Conservation (phyloP, 2,113 vertebrate genomes). For the Aix galericulata region DNA sequence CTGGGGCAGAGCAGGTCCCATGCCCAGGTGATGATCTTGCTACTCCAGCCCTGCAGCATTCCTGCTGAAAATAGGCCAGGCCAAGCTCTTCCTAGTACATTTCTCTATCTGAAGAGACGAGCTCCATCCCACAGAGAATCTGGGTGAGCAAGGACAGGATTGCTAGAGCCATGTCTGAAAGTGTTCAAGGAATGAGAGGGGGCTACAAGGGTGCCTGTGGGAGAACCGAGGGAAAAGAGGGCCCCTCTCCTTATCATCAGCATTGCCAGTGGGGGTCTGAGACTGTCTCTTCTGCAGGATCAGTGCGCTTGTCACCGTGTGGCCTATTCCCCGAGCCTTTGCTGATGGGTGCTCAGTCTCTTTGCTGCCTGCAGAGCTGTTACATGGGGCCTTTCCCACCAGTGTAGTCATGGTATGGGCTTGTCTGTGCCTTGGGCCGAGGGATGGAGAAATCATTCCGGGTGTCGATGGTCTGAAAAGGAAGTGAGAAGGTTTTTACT, state of each 20-base stretch:
- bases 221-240: not conserved
- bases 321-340: not conserved
- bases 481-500: not conserved
- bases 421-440: slow-evolving; percentile 53
- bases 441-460: slow-evolving; percentile 72
- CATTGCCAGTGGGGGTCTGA: not conserved
- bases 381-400: slow-evolving; percentile 61
- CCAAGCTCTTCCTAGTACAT: not conserved
- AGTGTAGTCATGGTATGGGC: slow-evolving; percentile 65
- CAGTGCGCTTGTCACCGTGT: not conserved
- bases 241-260: not conserved
- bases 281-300: not conserved
- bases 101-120: not conserved
- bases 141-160: not conserved
- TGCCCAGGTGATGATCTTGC: not conserved
- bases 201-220: not conserved
- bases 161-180: not conserved
- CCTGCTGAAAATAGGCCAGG: slow-evolving; percentile 22
- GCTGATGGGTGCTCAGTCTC: not conserved
- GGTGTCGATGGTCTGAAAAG: slow-evolving; percentile 52
- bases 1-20: not conserved
- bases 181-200: not conserved
- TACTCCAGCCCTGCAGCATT: slow-evolving; percentile 15
- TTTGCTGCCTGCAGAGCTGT: not conserved
- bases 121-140: not conserved